Conservation (phyloP, 2,888 invertebrate species). For the Cheilosia scutellata region DNA sequence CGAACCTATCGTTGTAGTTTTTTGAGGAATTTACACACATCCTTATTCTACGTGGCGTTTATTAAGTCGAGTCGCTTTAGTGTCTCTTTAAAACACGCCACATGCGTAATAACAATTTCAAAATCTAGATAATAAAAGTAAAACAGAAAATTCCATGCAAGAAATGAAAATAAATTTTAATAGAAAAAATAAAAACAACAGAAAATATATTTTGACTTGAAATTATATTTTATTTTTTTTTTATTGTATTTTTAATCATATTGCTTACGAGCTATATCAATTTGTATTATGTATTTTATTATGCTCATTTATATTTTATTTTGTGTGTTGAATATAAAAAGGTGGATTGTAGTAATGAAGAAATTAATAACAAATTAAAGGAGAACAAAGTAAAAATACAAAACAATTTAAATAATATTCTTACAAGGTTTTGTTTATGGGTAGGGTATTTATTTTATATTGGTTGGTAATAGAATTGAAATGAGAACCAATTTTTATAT, state of each 20-base stretch:
- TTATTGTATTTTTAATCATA: constrained; percentile 14
- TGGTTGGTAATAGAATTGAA: not conserved
- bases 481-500: not conserved
- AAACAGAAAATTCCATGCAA: not conserved
- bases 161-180: not conserved
- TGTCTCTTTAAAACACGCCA: too few relatives aligned
- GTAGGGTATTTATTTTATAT: constrained; percentile 59
- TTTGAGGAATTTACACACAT: too few relatives aligned
- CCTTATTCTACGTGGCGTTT: too few relatives aligned
- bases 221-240: constrained; percentile 42
- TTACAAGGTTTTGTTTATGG: constrained; percentile 41
- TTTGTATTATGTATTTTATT: constrained; percentile 31
- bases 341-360: constrained; percentile 1
- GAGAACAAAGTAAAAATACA: constrained; percentile 1
- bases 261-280: constrained; percentile 36
- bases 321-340: constrained; percentile 75
- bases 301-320: constrained; percentile 37
- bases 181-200: not conserved
- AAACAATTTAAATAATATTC: constrained; percentile 1
- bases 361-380: constrained; percentile 10
- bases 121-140: not conserved
- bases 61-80: too few relatives aligned
- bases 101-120: too few relatives aligned
- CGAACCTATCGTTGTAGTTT: too few relatives aligned
- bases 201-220: constrained; percentile 26